Evolutionary conservation across 2,113 vertebrate genomes (phyloP).

Genomic region (Passer domesticus): DNA sequence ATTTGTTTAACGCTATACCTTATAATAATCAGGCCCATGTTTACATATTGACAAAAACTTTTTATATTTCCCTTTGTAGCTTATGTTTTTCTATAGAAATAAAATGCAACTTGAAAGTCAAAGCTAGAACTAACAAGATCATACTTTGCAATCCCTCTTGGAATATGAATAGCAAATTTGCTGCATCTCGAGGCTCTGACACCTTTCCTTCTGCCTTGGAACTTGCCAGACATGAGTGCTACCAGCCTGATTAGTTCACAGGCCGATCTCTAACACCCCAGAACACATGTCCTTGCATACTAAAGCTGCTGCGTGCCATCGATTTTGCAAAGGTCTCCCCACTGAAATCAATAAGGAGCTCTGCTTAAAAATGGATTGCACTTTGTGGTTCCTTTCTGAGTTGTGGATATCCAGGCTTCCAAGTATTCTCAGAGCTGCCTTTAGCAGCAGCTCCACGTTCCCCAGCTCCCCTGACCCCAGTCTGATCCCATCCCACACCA

Average conservation of each 20-base stretch:
- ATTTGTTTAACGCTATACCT: background rate
- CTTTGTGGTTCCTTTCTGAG: background rate
- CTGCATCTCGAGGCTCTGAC: background rate
- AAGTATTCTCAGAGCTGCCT: background rate
- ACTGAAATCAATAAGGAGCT: conserved; percentile 41
- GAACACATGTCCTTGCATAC: background rate
- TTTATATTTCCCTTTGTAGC: background rate
- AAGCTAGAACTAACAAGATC: background rate
- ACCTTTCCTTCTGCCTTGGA: background rate
- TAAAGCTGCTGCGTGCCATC: conserved; percentile 5
- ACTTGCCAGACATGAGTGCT: background rate
- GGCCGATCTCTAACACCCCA: background rate
- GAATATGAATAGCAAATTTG: background rate
- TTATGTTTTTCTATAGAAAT: background rate
- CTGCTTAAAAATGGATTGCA: conserved; percentile 24
- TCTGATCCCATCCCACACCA: background rate
- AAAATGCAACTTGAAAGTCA: background rate
- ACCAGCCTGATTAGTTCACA: background rate
- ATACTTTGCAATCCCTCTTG: background rate
- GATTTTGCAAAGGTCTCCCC: conserved; percentile 39
- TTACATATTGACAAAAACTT: background rate
- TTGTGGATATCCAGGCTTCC: background rate
- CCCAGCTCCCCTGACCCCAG: background rate
- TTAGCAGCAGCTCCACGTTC: background rate
- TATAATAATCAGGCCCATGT: background rate